A percentile compares a stretch with the other conserved stretches of the same genome.
Evolutionary conservation across 2,888 invertebrate species (phyloP).

Genomic region (Augochlorella aurata): DNA sequence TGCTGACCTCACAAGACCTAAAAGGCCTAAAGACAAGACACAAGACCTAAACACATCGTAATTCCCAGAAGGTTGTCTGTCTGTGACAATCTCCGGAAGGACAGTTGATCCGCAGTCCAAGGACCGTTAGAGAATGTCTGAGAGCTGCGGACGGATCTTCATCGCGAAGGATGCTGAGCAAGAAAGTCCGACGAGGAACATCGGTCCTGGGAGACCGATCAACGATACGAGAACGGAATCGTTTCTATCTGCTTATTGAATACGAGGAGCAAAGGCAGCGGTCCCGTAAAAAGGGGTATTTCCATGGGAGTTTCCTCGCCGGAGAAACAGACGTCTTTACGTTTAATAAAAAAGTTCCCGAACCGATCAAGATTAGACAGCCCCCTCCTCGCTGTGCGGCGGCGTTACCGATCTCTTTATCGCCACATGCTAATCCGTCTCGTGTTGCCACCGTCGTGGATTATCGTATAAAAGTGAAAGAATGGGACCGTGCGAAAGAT

Average conservation of each 20-base stretch:
- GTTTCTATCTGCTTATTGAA: not conserved
- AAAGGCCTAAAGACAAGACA: not conserved
- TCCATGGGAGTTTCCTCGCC: not conserved
- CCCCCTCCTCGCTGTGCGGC: not conserved
- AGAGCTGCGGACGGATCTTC: not conserved
- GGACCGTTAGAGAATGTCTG: not conserved
- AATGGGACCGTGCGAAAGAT: not conserved
- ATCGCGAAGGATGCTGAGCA: not conserved
- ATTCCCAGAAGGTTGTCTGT: not conserved
- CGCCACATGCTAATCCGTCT: not conserved
- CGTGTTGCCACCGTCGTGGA: not conserved
- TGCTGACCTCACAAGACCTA: not conserved
- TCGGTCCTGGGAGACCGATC: constrained; percentile 2
- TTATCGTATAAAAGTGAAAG: not conserved
- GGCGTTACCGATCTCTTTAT: not conserved
- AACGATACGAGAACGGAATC: not conserved
- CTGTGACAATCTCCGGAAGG: not conserved
- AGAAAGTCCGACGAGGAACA: not conserved
- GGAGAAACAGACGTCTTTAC: not conserved
- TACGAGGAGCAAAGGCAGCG: not conserved
- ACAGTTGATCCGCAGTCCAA: not conserved
- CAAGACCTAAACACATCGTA: not conserved
- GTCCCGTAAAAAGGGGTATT: not conserved
- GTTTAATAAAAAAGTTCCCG: not conserved
- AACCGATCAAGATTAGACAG: not conserved